These are phyloP conservation scores for Chionis minor DNA, from an alignment of 2,113 vertebrate genomes.

Conservation along the genomic window DNA sequence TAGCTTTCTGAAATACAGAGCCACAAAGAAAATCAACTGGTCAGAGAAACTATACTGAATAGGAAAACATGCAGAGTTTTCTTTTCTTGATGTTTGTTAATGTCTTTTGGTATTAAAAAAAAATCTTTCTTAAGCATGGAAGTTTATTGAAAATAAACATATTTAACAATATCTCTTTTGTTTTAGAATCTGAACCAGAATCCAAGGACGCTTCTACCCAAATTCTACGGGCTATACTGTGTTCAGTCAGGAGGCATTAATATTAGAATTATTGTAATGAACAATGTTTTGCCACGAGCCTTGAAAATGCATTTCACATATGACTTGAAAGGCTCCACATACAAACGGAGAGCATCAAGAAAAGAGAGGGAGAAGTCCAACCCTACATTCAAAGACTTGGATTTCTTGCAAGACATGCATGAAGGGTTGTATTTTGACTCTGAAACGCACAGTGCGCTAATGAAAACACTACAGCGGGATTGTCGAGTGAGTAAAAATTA, in stretches of 20 bases:
- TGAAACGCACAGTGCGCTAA: slow-evolving; percentile 91
- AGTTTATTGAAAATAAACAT: neutral
- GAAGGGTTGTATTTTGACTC: slow-evolving; percentile 93
- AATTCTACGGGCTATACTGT: slow-evolving; percentile 96
- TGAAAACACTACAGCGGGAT: slow-evolving; percentile 95
- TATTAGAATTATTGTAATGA: slow-evolving; percentile 93
- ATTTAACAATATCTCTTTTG: neutral
- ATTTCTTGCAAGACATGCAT: slow-evolving; percentile 95
- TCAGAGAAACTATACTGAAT: neutral
- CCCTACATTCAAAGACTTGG: slow-evolving; percentile 94
- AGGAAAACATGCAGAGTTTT: neutral
- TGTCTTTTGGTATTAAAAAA: neutral
- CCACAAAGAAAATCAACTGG: neutral
- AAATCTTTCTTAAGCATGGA: neutral
- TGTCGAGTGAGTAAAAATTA: slow-evolving; percentile 84
- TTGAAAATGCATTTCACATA: slow-evolving; percentile 94
- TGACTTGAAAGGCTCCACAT: slow-evolving; percentile 93
- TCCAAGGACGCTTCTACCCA: slow-evolving; percentile 91
- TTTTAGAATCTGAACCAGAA: slow-evolving; percentile 96
- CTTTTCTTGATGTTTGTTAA: neutral
- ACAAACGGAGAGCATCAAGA: slow-evolving; percentile 89
- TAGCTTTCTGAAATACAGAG: neutral
- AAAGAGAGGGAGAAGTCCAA: slow-evolving; percentile 87
- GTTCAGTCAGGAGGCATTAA: slow-evolving; percentile 89
- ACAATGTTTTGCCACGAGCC: slow-evolving; percentile 90